These are phyloP conservation scores for Apogon hyalosoma DNA, from an alignment of 2,797 vertebrate species.

Conservation along the genomic window DNA sequence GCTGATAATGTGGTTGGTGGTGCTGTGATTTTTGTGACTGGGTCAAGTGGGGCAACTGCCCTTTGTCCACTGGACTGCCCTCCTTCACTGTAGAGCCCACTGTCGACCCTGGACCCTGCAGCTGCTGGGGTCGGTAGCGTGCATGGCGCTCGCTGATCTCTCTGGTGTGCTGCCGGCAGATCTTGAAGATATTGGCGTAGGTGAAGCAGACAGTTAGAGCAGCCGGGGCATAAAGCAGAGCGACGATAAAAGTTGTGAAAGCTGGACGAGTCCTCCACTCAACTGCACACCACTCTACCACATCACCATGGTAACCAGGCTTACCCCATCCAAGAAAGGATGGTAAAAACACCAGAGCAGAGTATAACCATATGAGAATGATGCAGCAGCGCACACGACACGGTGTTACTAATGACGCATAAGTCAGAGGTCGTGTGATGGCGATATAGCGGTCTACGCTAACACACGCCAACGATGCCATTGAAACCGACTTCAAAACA, in stretches of 20 bases:
- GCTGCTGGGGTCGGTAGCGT: slow-evolving; percentile 91
- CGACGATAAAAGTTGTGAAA: slow-evolving; percentile 95
- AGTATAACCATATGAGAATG: slow-evolving; percentile 94
- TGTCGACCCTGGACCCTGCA: slow-evolving; percentile 60
- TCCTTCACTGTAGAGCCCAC: slow-evolving; percentile 57
- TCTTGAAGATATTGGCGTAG: slow-evolving; percentile 98
- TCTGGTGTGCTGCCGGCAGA: slow-evolving; percentile 96
- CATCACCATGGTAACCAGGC: slow-evolving; percentile 97
- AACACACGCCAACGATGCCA: slow-evolving; percentile 95
- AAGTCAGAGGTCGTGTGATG: slow-evolving; percentile 94
- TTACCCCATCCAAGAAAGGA: slow-evolving; percentile 97
- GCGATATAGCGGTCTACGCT: slow-evolving; percentile 97
- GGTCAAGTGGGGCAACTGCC: slow-evolving; percentile 46
- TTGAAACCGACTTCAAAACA: slow-evolving; percentile 97
- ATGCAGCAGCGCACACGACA: slow-evolving; percentile 95
- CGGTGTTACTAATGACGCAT: slow-evolving; percentile 92
- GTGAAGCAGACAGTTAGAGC: slow-evolving; percentile 96
- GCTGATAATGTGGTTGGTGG: slow-evolving; percentile 81
- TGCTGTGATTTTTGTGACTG: slow-evolving; percentile 78
- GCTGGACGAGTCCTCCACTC: slow-evolving; percentile 91
- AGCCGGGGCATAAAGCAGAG: slow-evolving; percentile 94
- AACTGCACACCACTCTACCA: slow-evolving; percentile 92
- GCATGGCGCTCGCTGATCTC: slow-evolving; percentile 95
- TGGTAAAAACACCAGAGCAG: slow-evolving; percentile 93
- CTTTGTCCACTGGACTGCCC: slow-evolving; percentile 40